A percentile compares a stretch with the other conserved stretches of the same genome.
Evolutionary conservation across 2,113 vertebrate species (phyloP).

Genomic region (Leucosticte australis): DNA sequence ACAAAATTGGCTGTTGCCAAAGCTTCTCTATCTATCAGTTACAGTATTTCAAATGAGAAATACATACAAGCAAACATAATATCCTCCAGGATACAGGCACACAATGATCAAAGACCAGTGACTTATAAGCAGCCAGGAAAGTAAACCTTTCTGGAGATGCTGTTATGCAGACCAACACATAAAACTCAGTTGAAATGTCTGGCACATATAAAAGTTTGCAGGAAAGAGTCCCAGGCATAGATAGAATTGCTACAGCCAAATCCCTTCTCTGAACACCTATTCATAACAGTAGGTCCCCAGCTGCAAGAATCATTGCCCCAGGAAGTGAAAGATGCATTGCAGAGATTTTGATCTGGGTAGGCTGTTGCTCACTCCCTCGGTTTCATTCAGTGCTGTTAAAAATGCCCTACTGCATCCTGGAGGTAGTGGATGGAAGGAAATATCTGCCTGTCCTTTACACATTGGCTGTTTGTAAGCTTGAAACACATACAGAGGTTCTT

Average conservation of each 20-base stretch:
- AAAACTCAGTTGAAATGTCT: neutral
- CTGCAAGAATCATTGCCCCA: neutral
- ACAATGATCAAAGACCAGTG: neutral
- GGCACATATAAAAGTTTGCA: neutral
- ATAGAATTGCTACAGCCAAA: neutral
- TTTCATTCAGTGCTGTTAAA: neutral
- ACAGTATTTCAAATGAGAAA: neutral
- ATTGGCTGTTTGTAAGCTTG: neutral
- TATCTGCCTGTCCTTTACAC: neutral
- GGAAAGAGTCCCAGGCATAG: neutral
- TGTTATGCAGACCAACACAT: neutral
- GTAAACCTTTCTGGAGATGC: neutral
- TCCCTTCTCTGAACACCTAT: constrained; percentile 1
- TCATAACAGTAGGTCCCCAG: constrained; percentile 36
- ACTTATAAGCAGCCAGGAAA: neutral
- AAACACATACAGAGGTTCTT: neutral
- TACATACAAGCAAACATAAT: neutral
- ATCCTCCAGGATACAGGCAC: neutral
- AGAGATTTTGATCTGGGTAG: neutral
- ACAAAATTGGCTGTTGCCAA: neutral
- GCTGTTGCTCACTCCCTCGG: neutral
- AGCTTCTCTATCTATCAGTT: neutral
- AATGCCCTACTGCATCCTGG: neutral
- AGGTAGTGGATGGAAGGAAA: neutral
- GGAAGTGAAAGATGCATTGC: constrained; percentile 1